phyloP scores from a whole-genome alignment of 1,140 invertebrate genomes.

The Arctopsyche grandis region DNA sequence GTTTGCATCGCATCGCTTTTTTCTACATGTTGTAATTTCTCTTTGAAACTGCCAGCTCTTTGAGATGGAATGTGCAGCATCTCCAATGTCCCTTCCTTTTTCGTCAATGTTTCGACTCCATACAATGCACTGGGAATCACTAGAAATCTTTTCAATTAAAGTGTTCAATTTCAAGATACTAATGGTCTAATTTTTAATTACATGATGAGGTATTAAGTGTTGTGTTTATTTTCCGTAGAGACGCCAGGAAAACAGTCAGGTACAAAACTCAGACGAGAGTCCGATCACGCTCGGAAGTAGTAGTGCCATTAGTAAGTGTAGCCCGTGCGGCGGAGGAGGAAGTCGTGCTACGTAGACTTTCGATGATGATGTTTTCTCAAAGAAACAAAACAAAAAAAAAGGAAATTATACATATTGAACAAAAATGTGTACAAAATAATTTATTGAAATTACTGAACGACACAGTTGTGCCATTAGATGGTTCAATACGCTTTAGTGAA shows the following conservation, averaged over 20 bases:
- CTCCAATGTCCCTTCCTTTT: too few relatives aligned
- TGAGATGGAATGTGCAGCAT: too few relatives aligned
- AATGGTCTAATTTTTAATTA: not conserved
- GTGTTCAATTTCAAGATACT: too few relatives aligned
- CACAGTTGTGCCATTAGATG: conserved; percentile 33
- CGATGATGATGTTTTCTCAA: too few relatives aligned
- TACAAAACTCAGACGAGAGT: conserved; percentile 68
- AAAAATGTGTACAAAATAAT: conserved; percentile 28
- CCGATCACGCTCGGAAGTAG: conserved; percentile 69
- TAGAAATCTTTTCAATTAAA: too few relatives aligned
- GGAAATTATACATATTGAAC: conserved; percentile 13
- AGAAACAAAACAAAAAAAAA: too few relatives aligned
- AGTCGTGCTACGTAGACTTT: conserved; percentile 16
- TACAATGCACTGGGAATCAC: too few relatives aligned
- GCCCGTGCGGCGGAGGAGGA: conserved; percentile 49
- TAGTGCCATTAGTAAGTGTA: conserved; percentile 58
- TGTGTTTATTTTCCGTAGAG: conserved; percentile 65
- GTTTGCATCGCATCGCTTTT: too few relatives aligned
- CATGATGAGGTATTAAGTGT: not conserved
- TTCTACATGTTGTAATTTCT: too few relatives aligned
- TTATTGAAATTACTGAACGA: not conserved
- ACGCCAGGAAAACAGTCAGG: conserved; percentile 72
- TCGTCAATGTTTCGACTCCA: too few relatives aligned
- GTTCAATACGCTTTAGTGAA: conserved; percentile 3
- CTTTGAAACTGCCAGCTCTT: too few relatives aligned